Evolutionary conservation across 2,888 invertebrate genomes (phyloP).

Genomic region (Sussaba pulchella): DNA sequence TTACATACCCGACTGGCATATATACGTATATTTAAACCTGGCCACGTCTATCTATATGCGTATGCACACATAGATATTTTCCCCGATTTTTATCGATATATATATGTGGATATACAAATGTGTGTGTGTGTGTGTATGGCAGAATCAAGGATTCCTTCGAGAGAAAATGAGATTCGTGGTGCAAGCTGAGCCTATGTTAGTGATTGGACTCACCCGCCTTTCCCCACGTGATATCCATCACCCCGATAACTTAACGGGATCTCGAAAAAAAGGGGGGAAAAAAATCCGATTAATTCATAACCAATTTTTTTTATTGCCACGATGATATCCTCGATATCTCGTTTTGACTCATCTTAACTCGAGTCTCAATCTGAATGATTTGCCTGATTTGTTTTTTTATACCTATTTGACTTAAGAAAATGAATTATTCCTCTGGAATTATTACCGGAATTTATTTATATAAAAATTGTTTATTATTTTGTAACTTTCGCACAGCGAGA

Average conservation of each 20-base stretch:
- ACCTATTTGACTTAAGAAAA: too few relatives aligned
- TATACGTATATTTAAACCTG: neutral
- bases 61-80: neutral
- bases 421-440: too few relatives aligned
- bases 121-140: neutral
- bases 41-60: neutral
- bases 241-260: slow-evolving; percentile 32
- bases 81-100: neutral
- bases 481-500: too few relatives aligned
- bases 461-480: too few relatives aligned
- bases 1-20: neutral
- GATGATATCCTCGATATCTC: slow-evolving; percentile 9
- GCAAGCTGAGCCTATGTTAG: slow-evolving; percentile 31
- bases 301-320: slow-evolving; percentile 13
- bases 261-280: neutral
- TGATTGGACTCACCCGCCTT: slow-evolving; percentile 26
- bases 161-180: slow-evolving; percentile 50
- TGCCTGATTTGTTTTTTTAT: too few relatives aligned
- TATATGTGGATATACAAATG: too few relatives aligned
- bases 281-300: slow-evolving; percentile 23
- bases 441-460: too few relatives aligned
- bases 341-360: neutral
- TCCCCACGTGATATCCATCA: slow-evolving; percentile 27
- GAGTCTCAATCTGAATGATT: too few relatives aligned
- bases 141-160: slow-evolving; percentile 44